Evolutionary conservation across 2,113 vertebrate species (phyloP), one percentile per base, ranked within the genome.

Genomic region (Todiramphus chloris): DNA sequence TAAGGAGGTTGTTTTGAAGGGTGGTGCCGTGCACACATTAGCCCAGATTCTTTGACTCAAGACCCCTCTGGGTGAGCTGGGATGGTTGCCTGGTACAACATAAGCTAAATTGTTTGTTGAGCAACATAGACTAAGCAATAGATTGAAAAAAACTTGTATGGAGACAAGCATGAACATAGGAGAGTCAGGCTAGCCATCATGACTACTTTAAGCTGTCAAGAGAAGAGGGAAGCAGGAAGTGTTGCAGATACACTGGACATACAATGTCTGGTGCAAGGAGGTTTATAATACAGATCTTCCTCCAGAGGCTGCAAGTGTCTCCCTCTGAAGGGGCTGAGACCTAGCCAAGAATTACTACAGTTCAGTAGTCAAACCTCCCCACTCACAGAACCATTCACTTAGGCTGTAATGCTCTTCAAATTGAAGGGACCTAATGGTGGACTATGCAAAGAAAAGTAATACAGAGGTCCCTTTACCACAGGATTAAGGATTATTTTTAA

Each of bases 371-470:
- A 70, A 44, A 17, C 44, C 37, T 51, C 5, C 10, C 13, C 3
- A 0, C 21, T 6, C 27, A n/a, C 59, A 44, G 43, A 12, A 39
- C 25, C 6, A 2, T 9, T 23, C 30, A 15, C 19, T 37, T 2
- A 9, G 23, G 8, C 19, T 13, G 11, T 5, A 4, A 13, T 0
- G 9, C 16, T 6, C 20, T 19, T 25, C 27, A 46, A 19, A 31
- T 0, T 2, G 1, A 48, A 37, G 11, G 9, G 12, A 41, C 12
- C 33, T 33, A 50, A 21, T 8, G 6, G 4, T 17, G 5, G 4
- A 68, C 41, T 9, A 16, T 1, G 13, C 5, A 12, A 53, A 70
- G 33, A 35, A 19, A 51, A 12, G 9, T 10, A 69, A 64, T 5
- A 11, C 13, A 55, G 18, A 75, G 10, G 2, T 24, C 16, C 6